A percentile compares a stretch with the other conserved stretches of the same genome.
These are phyloP conservation scores for Brevimyrus niger DNA, from an alignment of 2,113 vertebrate genomes.

Conservation along the genomic window DNA sequence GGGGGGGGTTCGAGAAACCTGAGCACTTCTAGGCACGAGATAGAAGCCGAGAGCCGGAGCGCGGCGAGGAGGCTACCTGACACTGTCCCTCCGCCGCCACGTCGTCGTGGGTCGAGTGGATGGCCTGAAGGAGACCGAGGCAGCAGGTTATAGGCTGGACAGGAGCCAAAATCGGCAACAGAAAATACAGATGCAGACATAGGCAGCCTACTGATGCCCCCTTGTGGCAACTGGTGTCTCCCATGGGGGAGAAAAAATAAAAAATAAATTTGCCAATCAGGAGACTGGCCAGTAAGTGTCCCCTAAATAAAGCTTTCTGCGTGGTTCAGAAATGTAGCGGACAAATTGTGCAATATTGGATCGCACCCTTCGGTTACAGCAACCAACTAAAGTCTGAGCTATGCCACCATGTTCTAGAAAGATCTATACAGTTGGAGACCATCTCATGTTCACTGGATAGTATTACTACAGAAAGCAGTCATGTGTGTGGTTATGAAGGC, in stretches of 20 bases:
- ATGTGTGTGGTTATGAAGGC: no score
- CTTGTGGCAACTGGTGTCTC: not conserved
- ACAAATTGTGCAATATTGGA: not conserved
- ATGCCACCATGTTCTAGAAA: not conserved
- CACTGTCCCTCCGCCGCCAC: constrained; percentile 84
- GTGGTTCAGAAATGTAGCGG: not conserved
- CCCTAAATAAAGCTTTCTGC: not conserved
- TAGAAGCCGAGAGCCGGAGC: no score
- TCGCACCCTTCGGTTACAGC: not conserved
- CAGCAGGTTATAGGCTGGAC: not conserved
- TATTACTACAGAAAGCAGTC: not conserved
- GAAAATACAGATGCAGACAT: not conserved
- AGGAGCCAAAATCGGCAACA: not conserved
- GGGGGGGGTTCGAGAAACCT: constrained; percentile 33
- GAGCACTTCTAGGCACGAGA: not conserved
- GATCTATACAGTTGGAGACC: not conserved
- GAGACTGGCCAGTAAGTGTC: not conserved
- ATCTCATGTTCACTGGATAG: not conserved
- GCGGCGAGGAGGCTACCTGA: constrained; percentile 58
- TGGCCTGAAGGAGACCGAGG: constrained; percentile 60
- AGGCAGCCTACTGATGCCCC: not conserved
- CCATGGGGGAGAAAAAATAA: not conserved
- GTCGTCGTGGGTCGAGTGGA: constrained; percentile 76
- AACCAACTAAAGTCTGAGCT: not conserved
- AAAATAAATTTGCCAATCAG: not conserved